Percentiles rank a stretch among this genome's conserved stretches.
These are phyloP conservation scores for Melozone crissalis DNA, from an alignment of 2,113 vertebrate species.

Conservation along the genomic window DNA sequence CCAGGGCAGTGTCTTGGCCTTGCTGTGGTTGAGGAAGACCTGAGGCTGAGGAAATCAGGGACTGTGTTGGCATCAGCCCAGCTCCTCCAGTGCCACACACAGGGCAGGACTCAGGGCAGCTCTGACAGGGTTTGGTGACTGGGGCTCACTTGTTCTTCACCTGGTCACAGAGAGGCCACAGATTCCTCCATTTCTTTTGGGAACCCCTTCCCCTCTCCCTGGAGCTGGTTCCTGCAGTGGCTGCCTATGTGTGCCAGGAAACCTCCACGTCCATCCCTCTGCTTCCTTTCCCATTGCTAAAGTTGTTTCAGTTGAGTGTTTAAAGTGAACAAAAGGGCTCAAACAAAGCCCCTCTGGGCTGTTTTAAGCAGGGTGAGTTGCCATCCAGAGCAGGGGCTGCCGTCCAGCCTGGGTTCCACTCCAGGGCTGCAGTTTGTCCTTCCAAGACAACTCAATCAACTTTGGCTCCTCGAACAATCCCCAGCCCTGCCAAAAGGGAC, in stretches of 20 bases:
- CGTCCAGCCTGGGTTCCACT: not conserved
- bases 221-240: not conserved
- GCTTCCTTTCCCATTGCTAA: not conserved
- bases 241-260: not conserved
- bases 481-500: not conserved
- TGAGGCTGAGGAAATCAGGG: not conserved
- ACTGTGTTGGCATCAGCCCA: accelerated
- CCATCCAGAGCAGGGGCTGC: not conserved
- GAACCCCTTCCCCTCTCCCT: not conserved
- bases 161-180: not conserved
- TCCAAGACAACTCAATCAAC: not conserved
- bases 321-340: not conserved
- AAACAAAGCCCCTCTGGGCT: not conserved
- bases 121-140: not conserved
- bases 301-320: accelerated
- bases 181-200: not conserved
- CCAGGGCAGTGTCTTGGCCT: not conserved
- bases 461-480: not conserved
- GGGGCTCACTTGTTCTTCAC: not conserved
- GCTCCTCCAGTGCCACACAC: accelerated
- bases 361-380: accelerated
- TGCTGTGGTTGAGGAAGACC: not conserved
- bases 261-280: not conserved
- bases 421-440: not conserved
- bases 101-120: not conserved